Evolutionary conservation across 2,797 vertebrate genomes (phyloP), one percentile per base, ranked within the genome.

Genomic region (Lates japonicus): DNA sequence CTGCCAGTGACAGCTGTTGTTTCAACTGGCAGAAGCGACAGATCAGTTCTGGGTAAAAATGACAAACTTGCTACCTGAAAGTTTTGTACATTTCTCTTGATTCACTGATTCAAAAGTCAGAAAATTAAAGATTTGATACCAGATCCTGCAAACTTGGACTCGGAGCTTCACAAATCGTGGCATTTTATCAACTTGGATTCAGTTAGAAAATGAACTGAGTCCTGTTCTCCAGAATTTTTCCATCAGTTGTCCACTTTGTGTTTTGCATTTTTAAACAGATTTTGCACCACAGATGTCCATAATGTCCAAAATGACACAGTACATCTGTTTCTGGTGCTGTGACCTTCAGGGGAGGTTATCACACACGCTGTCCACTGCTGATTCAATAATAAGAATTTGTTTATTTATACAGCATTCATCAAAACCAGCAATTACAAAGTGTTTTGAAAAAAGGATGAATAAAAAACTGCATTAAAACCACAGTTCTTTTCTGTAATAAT

Each of bases 1-100:
- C 78, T 75, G 66, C 42, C 29, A 20, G 54, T 31, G 71, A 75
- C 80, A 82, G 76, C 70, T 80, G 70, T 44, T 71, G 70, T 62
- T 68, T 58, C 42, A 51, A 54, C 42, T n/a, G n/a, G 29, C 20
- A 25, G 33, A 25, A 14, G 19, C 4, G 7, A 37, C 54, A 39
- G 25, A 19, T 31, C 25, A 49, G 62, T 17, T 59, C 25, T 44
- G 54, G 17, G 10, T 39, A 16, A n/a, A 62, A 35, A 41, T 52
- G 4, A 57, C n/a, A 46, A 39, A 12, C 13, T 72, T 12, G 7
- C 13, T 39, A 64, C 63, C 59, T 69, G 59, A 25, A 42, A 42
- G 12, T 52, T 59, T 44, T 19, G 5, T 4, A 39, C 25, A n/a
- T 69, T 67, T 68, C 0, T 49, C 7, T 61, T 41, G 5, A 25